Evolutionary conservation across 2,888 invertebrate genomes (phyloP).

Genomic region (Zygothrica quintamaculata): DNA sequence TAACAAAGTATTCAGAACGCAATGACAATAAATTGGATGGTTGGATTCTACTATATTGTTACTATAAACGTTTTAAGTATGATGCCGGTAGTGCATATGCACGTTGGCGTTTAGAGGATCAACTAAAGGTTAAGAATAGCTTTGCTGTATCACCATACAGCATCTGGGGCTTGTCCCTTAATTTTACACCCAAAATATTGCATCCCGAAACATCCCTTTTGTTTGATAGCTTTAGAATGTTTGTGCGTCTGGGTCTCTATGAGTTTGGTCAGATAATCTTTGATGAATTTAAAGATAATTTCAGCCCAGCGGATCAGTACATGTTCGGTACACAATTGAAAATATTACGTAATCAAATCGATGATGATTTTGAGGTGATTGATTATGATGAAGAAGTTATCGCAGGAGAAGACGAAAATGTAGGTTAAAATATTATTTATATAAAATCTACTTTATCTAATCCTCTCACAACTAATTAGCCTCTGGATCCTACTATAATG

Average conservation of each 20-base stretch:
- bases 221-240: constrained; percentile 46
- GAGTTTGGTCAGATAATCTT: constrained; percentile 72
- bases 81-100: constrained; percentile 68
- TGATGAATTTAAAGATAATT: constrained; percentile 43
- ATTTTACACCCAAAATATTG: constrained; percentile 26
- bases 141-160: constrained; percentile 48
- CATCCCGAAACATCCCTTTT: constrained; percentile 37
- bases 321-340: constrained; percentile 60
- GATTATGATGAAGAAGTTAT: constrained; percentile 2
- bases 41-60: constrained; percentile 75
- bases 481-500: too few relatives aligned
- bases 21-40: constrained; percentile 42
- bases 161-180: constrained; percentile 60
- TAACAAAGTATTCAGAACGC: constrained; percentile 37
- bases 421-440: constrained; percentile 19
- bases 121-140: neutral
- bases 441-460: neutral
- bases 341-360: constrained; percentile 48
- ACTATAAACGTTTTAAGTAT: constrained; percentile 68
- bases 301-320: constrained; percentile 60
- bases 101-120: constrained; percentile 70
- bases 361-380: constrained; percentile 24
- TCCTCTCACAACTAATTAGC: neutral
- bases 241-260: constrained; percentile 69
- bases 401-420: constrained; percentile 22